Evolutionary conservation across 2,113 vertebrate genomes (phyloP).

Genomic region (Menidia beryllina): DNA sequence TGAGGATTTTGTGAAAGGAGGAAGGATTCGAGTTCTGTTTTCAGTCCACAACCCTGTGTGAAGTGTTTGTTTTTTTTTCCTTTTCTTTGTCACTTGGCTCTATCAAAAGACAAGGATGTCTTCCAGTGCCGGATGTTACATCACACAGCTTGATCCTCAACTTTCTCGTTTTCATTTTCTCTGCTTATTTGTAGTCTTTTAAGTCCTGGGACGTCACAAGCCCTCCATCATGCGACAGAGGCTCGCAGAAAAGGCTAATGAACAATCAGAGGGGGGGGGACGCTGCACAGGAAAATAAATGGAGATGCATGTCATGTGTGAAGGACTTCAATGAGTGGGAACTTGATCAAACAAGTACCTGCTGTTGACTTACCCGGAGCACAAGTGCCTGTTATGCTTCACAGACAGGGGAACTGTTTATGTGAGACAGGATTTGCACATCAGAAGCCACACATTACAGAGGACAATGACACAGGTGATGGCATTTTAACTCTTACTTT

Average conservation of each 20-base stretch:
- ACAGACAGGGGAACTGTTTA: constrained; percentile 5
- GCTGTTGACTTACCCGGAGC: constrained; percentile 38
- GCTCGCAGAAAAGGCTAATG: constrained; percentile 57
- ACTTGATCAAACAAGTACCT: constrained; percentile 53
- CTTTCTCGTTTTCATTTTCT: constrained; percentile 65
- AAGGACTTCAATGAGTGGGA: constrained; percentile 43
- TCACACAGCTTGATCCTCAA: constrained; percentile 67
- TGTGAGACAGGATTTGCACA: constrained; percentile 28
- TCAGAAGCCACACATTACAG: constrained; percentile 41
- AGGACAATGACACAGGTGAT: constrained; percentile 4
- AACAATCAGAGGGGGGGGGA: constrained; percentile 53
- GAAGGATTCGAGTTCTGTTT: constrained; percentile 54
- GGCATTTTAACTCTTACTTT: not conserved
- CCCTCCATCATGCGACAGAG: constrained; percentile 41
- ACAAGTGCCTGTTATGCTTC: constrained; percentile 22
- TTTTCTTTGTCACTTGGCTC: constrained; percentile 62
- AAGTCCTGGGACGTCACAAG: constrained; percentile 54
- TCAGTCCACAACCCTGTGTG: constrained; percentile 53
- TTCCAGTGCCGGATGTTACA: constrained; percentile 68
- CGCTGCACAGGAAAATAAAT: constrained; percentile 50
- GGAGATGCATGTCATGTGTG: constrained; percentile 44
- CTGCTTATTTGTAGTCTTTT: constrained; percentile 67
- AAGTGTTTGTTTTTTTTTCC: constrained; percentile 46
- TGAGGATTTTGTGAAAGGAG: constrained; percentile 34
- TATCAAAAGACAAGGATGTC: constrained; percentile 67